A percentile compares a stretch with the other conserved stretches of the same genome.
Conservation (phyloP, 2,113 vertebrate genomes). For the Megaceryle torquata region DNA sequence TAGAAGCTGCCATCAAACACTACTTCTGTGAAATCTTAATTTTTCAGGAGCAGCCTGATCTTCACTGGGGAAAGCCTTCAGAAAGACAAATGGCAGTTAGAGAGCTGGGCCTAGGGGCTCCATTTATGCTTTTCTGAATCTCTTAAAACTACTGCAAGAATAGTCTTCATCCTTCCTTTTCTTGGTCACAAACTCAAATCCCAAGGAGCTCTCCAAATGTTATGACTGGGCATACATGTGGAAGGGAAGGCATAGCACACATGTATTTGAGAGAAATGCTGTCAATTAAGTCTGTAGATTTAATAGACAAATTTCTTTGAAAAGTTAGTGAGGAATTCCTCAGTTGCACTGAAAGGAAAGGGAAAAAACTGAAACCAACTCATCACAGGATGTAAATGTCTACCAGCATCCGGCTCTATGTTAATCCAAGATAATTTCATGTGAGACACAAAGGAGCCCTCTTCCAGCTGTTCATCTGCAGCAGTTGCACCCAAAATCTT, state of each 20-base stretch:
- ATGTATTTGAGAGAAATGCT: not conserved
- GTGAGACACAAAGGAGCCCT: not conserved
- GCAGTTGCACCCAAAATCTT: not conserved
- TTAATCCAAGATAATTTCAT: not conserved
- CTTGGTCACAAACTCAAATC: not conserved
- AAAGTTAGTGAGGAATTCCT: not conserved
- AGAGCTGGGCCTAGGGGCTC: not conserved
- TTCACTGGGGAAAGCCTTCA: not conserved
- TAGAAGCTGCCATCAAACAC: not conserved
- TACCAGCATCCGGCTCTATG: not conserved
- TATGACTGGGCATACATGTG: not conserved
- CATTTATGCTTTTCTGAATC: not conserved
- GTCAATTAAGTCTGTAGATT: too few species aligned
- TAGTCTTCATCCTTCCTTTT: not conserved
- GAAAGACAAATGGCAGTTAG: not conserved
- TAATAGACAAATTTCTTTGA: too few species aligned
- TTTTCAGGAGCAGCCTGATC: not conserved
- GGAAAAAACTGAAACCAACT: not conserved
- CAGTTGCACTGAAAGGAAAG: not conserved
- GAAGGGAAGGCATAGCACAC: not conserved
- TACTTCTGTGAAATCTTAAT: not conserved
- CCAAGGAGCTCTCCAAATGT: not conserved
- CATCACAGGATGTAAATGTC: not conserved
- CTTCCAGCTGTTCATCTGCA: not conserved
- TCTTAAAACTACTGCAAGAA: not conserved